Evolutionary conservation across 2,113 vertebrate genomes (phyloP), one percentile per base, ranked within the genome.

Genomic region (Chionomys nivalis): DNA sequence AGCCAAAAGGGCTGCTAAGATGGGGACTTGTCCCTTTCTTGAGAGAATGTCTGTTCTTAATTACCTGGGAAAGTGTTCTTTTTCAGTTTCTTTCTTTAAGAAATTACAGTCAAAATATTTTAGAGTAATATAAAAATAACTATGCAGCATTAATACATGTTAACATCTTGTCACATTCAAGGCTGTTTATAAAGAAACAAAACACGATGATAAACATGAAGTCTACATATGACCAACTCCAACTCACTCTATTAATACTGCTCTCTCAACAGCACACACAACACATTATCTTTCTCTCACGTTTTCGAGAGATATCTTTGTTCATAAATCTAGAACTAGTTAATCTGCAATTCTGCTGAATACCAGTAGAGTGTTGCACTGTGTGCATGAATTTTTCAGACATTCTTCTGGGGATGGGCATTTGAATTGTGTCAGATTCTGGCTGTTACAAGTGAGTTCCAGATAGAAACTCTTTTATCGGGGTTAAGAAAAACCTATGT

Each of bases 141-240:
- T 16, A 63, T 63, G 24, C 24, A 28, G n/a, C 28, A 13, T 63
- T 63, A 63, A 83, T 58, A 63, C 89, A 63, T 73, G 44, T 39
- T 63, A 93, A 61, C 87, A 66, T 79, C 77, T 63, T 86, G 78
- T 63, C 65, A 63, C 33, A 78, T 86, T 61, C 77, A 61, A 76
- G 39, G 16, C 47, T 73, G 19, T 81, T 93, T 86, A 66, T 36
- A 79, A 93, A 86, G 26, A 96, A 44, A 73, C 17, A 89, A 75
- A 88, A 68, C 14, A 5, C 26, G 63, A 58, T 70, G 23, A n/a
- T 77, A 63, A 70, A 33, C 17, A 36, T 81, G 68, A 75, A 52
- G 49, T 42, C 79, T 58, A 5, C 33, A 16, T 44, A 19, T 26
- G n/a, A 13, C 12, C 49, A 31, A 63, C 75, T 76, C 36, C 73